Evolutionary conservation across 2,888 invertebrate genomes (phyloP).

Genomic region (Melieria picta): DNA sequence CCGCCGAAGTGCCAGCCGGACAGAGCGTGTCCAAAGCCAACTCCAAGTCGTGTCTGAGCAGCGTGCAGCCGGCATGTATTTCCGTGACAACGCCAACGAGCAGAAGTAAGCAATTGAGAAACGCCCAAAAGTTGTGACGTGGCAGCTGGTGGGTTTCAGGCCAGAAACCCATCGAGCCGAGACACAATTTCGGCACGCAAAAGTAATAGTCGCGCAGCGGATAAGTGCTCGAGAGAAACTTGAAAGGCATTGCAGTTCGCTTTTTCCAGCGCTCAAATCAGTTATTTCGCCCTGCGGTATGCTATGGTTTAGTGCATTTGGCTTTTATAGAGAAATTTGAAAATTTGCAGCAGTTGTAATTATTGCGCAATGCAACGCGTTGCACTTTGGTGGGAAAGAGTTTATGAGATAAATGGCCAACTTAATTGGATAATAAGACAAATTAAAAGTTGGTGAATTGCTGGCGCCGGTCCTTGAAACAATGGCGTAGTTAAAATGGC

Average conservation of each 20-base stretch:
- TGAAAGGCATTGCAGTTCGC: slow-evolving; percentile 37
- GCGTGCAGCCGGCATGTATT: slow-evolving; percentile 50
- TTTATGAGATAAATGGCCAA: no score
- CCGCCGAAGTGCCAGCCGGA: slow-evolving; percentile 56
- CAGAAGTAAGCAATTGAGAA: slow-evolving; percentile 50
- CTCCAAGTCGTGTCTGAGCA: slow-evolving; percentile 34
- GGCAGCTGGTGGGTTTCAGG: slow-evolving; percentile 37
- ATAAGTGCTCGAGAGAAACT: slow-evolving; percentile 45
- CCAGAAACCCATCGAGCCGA: slow-evolving; percentile 54
- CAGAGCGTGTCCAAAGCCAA: slow-evolving; percentile 54
- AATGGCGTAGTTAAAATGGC: no score
- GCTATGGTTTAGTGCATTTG: no score
- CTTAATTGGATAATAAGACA: no score
- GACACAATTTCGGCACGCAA: slow-evolving; percentile 49
- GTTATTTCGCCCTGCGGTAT: no score
- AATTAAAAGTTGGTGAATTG: no score
- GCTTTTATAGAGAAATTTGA: no score
- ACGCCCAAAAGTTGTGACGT: slow-evolving; percentile 13
- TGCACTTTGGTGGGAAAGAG: no score
- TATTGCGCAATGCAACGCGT: no score
- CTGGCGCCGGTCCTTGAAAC: no score
- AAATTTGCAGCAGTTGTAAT: no score
- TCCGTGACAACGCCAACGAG: slow-evolving; percentile 53
- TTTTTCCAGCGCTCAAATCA: no score
- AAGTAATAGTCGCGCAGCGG: slow-evolving; percentile 49